Percentiles rank a stretch among this genome's conserved stretches.
phyloP scores from a whole-genome alignment of 2,113 vertebrate species.

The Elaphurus davidianus region DNA sequence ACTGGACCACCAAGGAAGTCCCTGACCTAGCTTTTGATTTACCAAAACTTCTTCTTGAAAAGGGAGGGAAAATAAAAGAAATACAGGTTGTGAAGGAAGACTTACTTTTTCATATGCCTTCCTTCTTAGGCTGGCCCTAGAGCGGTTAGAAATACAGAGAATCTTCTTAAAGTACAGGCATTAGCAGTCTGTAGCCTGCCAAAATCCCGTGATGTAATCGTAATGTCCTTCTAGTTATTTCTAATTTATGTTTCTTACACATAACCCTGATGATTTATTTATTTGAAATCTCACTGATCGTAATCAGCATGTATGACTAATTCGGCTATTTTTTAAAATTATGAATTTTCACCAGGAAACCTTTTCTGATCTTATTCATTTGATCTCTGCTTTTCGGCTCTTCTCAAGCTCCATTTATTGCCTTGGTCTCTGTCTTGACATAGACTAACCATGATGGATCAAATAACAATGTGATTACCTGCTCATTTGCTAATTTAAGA shows the following conservation, averaged over 20 bases:
- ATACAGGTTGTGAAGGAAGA: not conserved
- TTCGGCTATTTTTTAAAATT: not conserved
- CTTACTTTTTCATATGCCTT: not conserved
- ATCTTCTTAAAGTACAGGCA: not conserved
- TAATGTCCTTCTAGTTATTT: not conserved
- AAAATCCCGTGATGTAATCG: not conserved
- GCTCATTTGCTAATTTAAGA: not conserved
- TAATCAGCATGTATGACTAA: not conserved
- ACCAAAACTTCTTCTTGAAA: not conserved
- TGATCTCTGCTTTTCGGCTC: not conserved
- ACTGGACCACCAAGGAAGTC: not conserved
- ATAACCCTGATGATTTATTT: not conserved
- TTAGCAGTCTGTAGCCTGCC: not conserved
- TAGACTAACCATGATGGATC: not conserved
- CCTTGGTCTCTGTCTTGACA: not conserved
- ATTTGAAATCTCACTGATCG: not conserved
- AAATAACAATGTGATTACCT: not conserved
- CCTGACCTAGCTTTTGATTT: not conserved
- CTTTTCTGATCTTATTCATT: not conserved
- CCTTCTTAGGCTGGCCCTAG: not conserved
- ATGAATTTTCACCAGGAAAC: not conserved
- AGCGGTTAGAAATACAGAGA: not conserved
- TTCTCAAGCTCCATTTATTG: not conserved
- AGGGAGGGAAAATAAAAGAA: not conserved
- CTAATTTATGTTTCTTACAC: not conserved